These are phyloP conservation scores for Linnaemya tessellans DNA, from an alignment of 2,888 invertebrate species.

Conservation along the genomic window DNA sequence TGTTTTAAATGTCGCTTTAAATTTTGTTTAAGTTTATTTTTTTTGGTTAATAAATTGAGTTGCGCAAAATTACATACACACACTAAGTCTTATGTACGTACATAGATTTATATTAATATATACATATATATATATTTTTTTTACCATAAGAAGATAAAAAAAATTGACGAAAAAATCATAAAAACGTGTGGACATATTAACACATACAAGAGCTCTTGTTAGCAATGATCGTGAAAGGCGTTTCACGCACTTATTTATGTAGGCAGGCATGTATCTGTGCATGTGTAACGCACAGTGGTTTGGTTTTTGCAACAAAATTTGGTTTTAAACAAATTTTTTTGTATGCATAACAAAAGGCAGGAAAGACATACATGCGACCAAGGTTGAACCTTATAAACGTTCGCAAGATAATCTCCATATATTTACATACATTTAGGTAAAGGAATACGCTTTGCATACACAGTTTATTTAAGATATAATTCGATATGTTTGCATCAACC, in stretches of 20 bases:
- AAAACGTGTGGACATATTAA: not conserved
- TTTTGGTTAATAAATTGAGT: conserved; percentile 33
- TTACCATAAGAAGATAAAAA: not conserved
- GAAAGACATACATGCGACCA: not conserved
- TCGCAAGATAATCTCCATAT: too few relatives aligned
- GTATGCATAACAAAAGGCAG: not conserved
- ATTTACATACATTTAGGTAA: too few relatives aligned
- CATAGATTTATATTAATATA: not conserved
- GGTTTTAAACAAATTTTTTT: not conserved
- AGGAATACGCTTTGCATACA: too few relatives aligned
- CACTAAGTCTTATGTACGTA: not conserved
- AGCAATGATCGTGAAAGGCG: conserved; percentile 54
- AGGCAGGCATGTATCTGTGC: too few relatives aligned
- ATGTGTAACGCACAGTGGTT: not conserved
- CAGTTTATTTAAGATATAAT: too few relatives aligned
- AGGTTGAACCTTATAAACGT: too few relatives aligned
- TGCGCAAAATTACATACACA: conserved; percentile 42
- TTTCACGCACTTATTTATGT: conserved; percentile 27
- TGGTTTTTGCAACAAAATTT: not conserved
- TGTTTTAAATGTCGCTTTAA: conserved; percentile 46
- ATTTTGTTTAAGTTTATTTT: conserved; percentile 10
- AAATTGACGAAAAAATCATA: not conserved
- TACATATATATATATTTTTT: too few relatives aligned
- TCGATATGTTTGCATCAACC: too few relatives aligned
- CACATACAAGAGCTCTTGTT: not conserved